A percentile compares a stretch with the other conserved stretches of the same genome.
Conservation (phyloP, 1,140 invertebrate genomes). For the Gerris buenoi region DNA sequence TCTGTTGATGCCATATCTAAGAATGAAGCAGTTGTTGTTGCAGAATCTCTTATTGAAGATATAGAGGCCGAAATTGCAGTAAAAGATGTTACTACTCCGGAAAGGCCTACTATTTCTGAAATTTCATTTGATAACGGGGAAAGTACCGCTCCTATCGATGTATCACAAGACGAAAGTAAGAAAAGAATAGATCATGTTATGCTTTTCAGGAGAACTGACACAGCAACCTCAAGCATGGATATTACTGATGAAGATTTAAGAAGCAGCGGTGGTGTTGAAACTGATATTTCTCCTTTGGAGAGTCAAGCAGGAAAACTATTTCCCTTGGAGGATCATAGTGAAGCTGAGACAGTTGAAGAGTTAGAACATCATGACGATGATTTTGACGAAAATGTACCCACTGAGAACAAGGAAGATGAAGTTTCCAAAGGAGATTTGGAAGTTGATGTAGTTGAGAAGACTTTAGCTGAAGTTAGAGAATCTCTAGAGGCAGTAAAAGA, state of each 20-base stretch:
- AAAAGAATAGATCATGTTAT: slow-evolving; percentile 32
- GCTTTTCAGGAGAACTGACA: slow-evolving; percentile 33
- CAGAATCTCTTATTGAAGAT: slow-evolving; percentile 35
- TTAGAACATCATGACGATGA: neutral
- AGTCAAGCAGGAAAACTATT: slow-evolving; percentile 33
- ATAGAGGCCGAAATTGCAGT: slow-evolving; percentile 35
- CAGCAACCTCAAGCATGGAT: slow-evolving; percentile 44
- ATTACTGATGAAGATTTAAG: slow-evolving; percentile 50
- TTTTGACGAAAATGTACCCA: too few relatives aligned
- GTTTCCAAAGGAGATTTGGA: slow-evolving; percentile 1
- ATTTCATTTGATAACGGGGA: neutral
- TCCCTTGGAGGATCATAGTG: slow-evolving; percentile 8
- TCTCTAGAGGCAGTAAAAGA: slow-evolving; percentile 28
- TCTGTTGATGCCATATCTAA: slow-evolving; percentile 21
- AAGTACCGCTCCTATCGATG: neutral
- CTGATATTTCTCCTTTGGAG: slow-evolving; percentile 47
- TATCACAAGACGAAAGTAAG: slow-evolving; percentile 18
- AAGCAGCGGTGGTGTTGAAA: slow-evolving; percentile 46
- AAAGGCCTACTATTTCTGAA: neutral
- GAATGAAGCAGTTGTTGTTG: slow-evolving; percentile 31
- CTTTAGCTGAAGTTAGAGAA: slow-evolving; percentile 25
- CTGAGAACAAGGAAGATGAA: neutral
- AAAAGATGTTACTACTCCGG: neutral
- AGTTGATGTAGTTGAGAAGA: slow-evolving; percentile 19
- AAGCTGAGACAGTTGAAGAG: slow-evolving; percentile 6